Base-by-base conservation (phyloP, 35 echinoderm and acorn worm genomes). In the Heliocidaris erythrogramma region DNA sequence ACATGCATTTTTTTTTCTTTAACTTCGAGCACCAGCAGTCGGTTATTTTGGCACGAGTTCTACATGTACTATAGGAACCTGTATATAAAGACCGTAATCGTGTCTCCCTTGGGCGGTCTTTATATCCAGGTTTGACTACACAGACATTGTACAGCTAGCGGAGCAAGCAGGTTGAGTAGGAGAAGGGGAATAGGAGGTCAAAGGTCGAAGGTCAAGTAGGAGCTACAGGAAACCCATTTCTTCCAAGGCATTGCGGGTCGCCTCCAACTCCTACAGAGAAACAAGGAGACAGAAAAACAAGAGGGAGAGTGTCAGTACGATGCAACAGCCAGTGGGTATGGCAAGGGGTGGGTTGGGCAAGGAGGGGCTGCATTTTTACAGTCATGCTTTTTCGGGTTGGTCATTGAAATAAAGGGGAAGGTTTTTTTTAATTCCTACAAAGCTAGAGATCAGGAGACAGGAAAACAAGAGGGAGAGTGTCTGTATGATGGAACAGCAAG, bases 261-360 rank as follows among this genome's bases (percentile, higher is more conserved):
- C 92, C 84, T 97, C 96, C 94, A 97, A 60, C n/a, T 97, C 96
- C 96, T 97, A 97, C 86, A 95, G 88, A 65, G 85, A 47, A 85
- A 85, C 30, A 95, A 94, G 56, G 69, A 93, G 89, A 96, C 30
- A 97, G 90, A 96, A 86, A 96, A 86, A 96, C 48, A 85, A 27
- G 86, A 90, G 27, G 32, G 85, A 65, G 94, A 90, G n/a, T 24
- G 90, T 49, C 42, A 92, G 49, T 92, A 14, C 11, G 5, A 88
- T 88, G 86, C 31, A 88, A 88, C n/a, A 14, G 30, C 16, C 0
- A 88, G 86, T 5, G 86, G 86, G 86, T 27, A 17, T 24, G 3
- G 18, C 61, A 71, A 71, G 31, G 7, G 31, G 31, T 14, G 31
- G 13, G 86, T 5, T 48, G 9, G 31, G 29, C 0, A 2, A 31